These are phyloP conservation scores for Dynastes grantii DNA, from an alignment of 2,888 invertebrate genomes.

Conservation along the genomic window DNA sequence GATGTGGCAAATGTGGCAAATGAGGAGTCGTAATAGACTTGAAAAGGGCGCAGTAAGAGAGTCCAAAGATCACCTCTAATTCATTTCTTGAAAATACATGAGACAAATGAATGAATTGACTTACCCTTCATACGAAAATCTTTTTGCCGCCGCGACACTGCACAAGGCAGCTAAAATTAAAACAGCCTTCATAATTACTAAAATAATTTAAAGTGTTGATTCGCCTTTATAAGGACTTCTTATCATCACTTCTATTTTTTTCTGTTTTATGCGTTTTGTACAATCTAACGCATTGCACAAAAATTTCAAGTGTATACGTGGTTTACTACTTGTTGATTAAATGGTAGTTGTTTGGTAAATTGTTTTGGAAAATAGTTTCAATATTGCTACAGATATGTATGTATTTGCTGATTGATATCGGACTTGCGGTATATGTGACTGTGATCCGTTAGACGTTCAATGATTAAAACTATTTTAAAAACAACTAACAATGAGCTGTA, in stretches of 20 bases:
- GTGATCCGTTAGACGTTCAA: no score
- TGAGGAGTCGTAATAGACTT: no score
- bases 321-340: background rate
- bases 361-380: background rate
- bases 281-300: background rate
- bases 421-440: background rate
- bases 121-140: slow-evolving; percentile 39
- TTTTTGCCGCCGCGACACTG: slow-evolving; percentile 16
- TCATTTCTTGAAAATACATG: background rate
- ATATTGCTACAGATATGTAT: background rate
- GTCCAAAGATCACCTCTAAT: no score
- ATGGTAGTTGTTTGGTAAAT: background rate
- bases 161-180: slow-evolving; percentile 14
- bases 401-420: slow-evolving; percentile 3
- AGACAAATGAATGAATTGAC: background rate
- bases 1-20: no score
- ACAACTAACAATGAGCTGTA: no score
- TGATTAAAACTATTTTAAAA: no score
- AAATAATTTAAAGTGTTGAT: background rate
- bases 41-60: no score
- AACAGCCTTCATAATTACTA: slow-evolving; percentile 31
- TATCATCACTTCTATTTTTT: slow-evolving; percentile 1
- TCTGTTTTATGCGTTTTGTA: background rate
- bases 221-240: background rate
- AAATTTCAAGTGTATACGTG: background rate